Conservation (phyloP, 2,888 invertebrate genomes). For the Formica aserva region DNA sequence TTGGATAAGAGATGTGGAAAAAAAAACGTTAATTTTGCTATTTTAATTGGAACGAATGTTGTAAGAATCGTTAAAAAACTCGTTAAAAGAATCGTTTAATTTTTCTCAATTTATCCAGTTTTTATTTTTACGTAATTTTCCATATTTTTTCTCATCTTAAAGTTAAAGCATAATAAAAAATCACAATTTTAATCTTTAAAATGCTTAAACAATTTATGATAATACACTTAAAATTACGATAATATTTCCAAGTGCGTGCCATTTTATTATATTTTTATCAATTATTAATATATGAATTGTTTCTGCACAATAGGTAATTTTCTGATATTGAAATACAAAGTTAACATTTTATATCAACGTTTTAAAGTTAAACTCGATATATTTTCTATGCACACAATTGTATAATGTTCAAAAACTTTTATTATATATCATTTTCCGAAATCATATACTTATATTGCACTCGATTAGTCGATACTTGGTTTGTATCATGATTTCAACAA, state of each 20-base stretch:
- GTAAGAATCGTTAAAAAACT: neutral
- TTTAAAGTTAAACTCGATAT: constrained; percentile 6
- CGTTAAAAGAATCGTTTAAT: neutral
- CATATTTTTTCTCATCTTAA: neutral
- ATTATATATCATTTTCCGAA: constrained; percentile 10
- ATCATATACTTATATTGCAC: neutral
- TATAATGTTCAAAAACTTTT: constrained; percentile 3
- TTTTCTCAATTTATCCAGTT: neutral
- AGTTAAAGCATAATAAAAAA: neutral
- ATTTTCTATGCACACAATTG: neutral
- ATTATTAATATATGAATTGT: constrained; percentile 4
- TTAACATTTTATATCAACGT: constrained; percentile 14
- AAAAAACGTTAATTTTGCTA: neutral
- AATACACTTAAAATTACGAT: neutral
- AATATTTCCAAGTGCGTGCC: constrained; percentile 18
- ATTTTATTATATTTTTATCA: constrained; percentile 11
- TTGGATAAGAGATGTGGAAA: neutral
- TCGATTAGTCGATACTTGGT: neutral
- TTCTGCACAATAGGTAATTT: constrained; percentile 11
- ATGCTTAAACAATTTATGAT: neutral
- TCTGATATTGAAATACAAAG: neutral
- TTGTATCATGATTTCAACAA: neutral
- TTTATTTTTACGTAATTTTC: neutral
- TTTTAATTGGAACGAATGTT: neutral
- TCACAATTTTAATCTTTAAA: constrained; percentile 27